Conservation (phyloP, 2,113 vertebrate genomes). For the Heterotilapia buettikoferi region DNA sequence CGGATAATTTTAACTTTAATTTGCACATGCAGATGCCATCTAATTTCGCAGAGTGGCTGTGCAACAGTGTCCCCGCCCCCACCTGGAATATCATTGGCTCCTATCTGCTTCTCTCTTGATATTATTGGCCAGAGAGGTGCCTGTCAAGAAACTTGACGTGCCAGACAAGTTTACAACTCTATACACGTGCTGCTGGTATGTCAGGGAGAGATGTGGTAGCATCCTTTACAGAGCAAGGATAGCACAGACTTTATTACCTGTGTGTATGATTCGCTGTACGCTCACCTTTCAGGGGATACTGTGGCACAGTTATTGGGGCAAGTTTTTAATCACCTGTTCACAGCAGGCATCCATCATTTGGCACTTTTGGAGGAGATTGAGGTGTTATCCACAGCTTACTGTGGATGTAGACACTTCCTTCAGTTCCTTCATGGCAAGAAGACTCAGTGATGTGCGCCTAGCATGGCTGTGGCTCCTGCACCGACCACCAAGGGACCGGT, state of each 20-base stretch:
- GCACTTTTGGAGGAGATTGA: neutral
- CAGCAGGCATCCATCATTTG: neutral
- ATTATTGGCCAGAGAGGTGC: constrained; percentile 40
- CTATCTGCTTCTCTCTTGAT: neutral
- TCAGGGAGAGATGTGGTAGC: neutral
- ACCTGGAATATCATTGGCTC: constrained; percentile 53
- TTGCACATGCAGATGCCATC: neutral
- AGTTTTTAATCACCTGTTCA: neutral
- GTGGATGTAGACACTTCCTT: constrained; percentile 8
- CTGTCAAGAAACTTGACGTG: constrained; percentile 36
- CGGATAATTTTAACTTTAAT: neutral
- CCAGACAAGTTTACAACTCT: constrained; percentile 67
- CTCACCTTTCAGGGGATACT: neutral
- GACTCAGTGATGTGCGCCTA: constrained; percentile 58
- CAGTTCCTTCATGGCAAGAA: constrained; percentile 55
- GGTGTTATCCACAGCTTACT: neutral
- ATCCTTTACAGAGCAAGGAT: neutral
- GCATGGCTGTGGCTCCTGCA: constrained; percentile 71
- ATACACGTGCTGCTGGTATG: constrained; percentile 50
- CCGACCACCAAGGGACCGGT: constrained; percentile 57
- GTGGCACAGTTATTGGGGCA: neutral
- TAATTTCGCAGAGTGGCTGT: neutral
- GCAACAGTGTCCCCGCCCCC: constrained; percentile 15
- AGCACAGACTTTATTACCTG: neutral
- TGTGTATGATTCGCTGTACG: neutral